Evolutionary conservation across 2,797 vertebrate species (phyloP).

Genomic region (Remorina albescens): DNA sequence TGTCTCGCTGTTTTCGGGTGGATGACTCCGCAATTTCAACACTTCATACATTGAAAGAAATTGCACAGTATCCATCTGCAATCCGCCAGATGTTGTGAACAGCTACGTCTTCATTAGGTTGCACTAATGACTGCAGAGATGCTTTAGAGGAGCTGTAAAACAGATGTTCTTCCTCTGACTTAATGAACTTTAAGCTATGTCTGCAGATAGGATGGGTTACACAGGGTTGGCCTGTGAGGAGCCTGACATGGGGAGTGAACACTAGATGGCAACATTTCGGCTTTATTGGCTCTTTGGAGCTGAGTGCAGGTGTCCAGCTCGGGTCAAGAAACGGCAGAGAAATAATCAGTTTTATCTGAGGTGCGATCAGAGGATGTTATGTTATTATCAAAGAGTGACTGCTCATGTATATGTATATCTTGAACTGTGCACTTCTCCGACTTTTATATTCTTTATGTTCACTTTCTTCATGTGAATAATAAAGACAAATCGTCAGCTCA

Average conservation of each 20-base stretch:
- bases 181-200: background rate
- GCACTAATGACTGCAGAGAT: background rate
- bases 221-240: background rate
- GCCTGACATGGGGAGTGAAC: background rate
- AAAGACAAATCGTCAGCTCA: constrained; percentile 19
- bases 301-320: background rate
- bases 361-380: background rate
- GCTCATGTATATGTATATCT: background rate
- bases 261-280: constrained; percentile 73
- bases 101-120: constrained; percentile 19
- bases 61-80: constrained; percentile 99
- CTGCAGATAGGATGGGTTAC: background rate
- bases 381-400: background rate
- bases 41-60: constrained; percentile 86
- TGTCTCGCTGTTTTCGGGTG: constrained; percentile 94
- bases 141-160: background rate
- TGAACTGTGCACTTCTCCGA: background rate
- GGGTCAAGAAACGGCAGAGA: background rate
- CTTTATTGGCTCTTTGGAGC: constrained; percentile 25
- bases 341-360: background rate
- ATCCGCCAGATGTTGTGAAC: constrained; percentile 89
- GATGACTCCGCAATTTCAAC: constrained; percentile 96
- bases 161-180: background rate
- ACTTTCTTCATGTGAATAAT: constrained; percentile 32
- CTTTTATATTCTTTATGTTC: background rate